These are phyloP conservation scores for Mesorhabditis belari DNA, from an alignment of 2,888 invertebrate species.

Conservation along the genomic window DNA sequence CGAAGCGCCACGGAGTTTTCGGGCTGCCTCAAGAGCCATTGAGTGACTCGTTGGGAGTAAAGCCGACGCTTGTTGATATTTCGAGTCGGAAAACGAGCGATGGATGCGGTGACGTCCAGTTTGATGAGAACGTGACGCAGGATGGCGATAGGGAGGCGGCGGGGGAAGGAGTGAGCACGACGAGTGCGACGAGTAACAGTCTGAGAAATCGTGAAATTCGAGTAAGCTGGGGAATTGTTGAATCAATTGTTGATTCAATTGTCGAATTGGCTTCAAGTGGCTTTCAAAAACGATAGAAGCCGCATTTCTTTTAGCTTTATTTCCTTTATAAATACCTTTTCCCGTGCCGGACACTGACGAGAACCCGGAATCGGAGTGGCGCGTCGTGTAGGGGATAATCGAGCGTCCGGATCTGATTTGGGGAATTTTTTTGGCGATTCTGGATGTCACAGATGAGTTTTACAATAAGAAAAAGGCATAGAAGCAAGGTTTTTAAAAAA, in stretches of 20 bases:
- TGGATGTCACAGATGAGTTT: too few relatives aligned
- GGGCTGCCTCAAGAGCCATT: not conserved
- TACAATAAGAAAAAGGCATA: too few relatives aligned
- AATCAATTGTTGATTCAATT: too few relatives aligned
- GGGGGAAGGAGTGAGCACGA: slow-evolving; percentile 47
- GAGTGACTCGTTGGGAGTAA: slow-evolving; percentile 7
- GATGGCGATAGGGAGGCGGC: slow-evolving; percentile 44
- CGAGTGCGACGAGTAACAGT: slow-evolving; percentile 41
- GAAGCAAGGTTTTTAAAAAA: too few relatives aligned
- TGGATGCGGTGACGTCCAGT: slow-evolving; percentile 34
- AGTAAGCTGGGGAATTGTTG: too few relatives aligned
- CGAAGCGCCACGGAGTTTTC: slow-evolving; percentile 8
- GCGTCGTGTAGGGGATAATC: slow-evolving; percentile 41
- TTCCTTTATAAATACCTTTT: too few relatives aligned
- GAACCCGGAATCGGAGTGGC: slow-evolving; percentile 51
- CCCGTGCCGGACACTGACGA: slow-evolving; percentile 40
- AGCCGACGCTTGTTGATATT: slow-evolving; percentile 27
- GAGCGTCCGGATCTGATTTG: slow-evolving; percentile 29
- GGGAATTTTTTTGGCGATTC: too few relatives aligned
- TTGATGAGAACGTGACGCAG: slow-evolving; percentile 15
- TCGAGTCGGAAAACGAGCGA: slow-evolving; percentile 42
- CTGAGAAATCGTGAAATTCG: too few relatives aligned
- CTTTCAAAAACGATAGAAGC: too few relatives aligned
- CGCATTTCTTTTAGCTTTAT: too few relatives aligned
- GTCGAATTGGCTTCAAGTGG: too few relatives aligned